Evolutionary conservation across 2,888 invertebrate genomes (phyloP).

Genomic region (Brachylomia viminalis): DNA sequence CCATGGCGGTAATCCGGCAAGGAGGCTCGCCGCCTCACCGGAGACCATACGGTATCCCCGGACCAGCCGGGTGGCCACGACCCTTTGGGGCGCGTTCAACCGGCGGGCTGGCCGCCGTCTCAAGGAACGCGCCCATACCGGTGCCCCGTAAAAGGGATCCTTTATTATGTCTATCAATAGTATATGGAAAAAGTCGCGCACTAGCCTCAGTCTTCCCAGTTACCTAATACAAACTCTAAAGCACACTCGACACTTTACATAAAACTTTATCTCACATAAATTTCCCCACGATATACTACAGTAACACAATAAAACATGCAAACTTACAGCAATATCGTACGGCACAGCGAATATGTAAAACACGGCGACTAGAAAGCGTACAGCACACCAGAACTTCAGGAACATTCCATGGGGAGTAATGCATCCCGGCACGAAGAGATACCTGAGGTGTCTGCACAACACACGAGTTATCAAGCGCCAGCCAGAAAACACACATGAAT

Average conservation of each 20-base stretch:
- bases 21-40: too few relatives aligned
- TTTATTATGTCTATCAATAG: background rate
- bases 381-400: constrained; percentile 84
- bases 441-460: constrained; percentile 77
- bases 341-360: constrained; percentile 82
- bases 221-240: constrained; percentile 17
- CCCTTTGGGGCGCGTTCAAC: too few relatives aligned
- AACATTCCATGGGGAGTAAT: constrained; percentile 88
- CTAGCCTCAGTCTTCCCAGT: background rate
- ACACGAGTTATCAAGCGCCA: constrained; percentile 39
- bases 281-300: background rate
- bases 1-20: too few relatives aligned
- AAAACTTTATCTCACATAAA: constrained; percentile 15
- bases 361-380: constrained; percentile 79
- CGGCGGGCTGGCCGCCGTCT: too few relatives aligned
- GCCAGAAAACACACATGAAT: constrained; percentile 27
- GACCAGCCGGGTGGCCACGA: too few relatives aligned
- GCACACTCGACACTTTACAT: constrained; percentile 6
- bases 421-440: constrained; percentile 82
- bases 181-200: background rate
- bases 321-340: constrained; percentile 85
- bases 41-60: too few relatives aligned
- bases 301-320: constrained; percentile 49
- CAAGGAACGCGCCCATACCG: too few relatives aligned
- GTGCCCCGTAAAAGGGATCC: too few relatives aligned